Percentiles rank a stretch among this genome's conserved stretches.
These are phyloP conservation scores for Anguilla megastoma DNA, from an alignment of 2,797 vertebrate species.

Conservation along the genomic window DNA sequence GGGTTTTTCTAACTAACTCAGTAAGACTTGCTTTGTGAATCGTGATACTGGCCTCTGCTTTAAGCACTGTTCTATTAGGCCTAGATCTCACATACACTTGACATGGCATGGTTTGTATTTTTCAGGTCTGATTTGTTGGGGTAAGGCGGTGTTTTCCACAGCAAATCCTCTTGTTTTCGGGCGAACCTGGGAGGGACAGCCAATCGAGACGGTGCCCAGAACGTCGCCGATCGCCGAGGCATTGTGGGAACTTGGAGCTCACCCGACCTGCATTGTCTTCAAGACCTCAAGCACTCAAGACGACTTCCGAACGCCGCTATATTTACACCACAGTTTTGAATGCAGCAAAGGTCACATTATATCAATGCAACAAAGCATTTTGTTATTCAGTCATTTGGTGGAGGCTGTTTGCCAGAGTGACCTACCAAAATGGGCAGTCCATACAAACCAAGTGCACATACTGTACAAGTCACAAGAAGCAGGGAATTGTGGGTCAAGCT, in stretches of 20 bases:
- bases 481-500: constrained; percentile 54
- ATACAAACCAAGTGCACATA: no score
- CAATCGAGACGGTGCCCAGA: background rate
- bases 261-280: background rate
- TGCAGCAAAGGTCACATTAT: background rate
- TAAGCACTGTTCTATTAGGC: no score
- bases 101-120: background rate
- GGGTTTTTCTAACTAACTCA: no score
- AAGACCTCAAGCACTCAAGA: background rate
- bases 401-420: no score
- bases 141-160: background rate
- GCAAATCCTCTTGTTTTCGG: background rate
- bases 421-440: no score
- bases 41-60: no score
- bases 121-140: background rate
- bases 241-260: background rate
- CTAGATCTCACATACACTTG: background rate
- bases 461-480: constrained; percentile 39
- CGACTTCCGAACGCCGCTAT: background rate
- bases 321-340: background rate
- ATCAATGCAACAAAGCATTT: no score
- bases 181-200: background rate
- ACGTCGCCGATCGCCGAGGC: background rate
- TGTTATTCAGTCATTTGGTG: no score
- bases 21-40: no score